Conservation (phyloP, 2,888 invertebrate genomes). For the Frankliniella fusca region DNA sequence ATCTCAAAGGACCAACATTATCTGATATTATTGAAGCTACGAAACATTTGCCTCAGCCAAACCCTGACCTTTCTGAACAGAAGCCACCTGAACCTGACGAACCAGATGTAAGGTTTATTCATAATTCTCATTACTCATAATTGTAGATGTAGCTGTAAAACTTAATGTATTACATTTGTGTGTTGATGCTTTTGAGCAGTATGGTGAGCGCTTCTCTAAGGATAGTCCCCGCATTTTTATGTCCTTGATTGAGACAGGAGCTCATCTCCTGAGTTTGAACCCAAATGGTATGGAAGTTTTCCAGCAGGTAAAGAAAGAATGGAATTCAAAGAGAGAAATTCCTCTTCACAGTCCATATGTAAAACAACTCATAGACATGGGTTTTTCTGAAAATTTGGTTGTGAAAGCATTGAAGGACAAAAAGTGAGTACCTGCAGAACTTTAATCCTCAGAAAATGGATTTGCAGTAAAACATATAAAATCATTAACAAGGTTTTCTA, state of each 20-base stretch:
- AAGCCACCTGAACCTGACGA: neutral
- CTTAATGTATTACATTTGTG: too few relatives aligned
- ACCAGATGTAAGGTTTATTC: neutral
- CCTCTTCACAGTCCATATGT: neutral
- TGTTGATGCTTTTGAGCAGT: neutral
- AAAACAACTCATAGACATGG: neutral
- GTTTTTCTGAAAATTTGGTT: neutral
- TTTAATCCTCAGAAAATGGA: neutral
- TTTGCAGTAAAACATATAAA: too few relatives aligned
- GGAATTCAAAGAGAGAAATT: neutral
- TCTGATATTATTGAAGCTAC: neutral
- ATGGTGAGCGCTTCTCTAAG: neutral
- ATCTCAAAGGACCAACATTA: neutral
- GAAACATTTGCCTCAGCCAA: neutral
- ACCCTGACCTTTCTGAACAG: neutral
- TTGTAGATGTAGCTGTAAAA: too few relatives aligned
- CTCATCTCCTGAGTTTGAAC: neutral
- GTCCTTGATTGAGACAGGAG: neutral
- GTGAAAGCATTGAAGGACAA: neutral
- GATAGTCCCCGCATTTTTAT: neutral
- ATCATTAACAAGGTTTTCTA: too few relatives aligned
- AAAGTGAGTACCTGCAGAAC: neutral
- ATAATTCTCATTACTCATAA: too few relatives aligned
- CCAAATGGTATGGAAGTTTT: conserved; percentile 3
- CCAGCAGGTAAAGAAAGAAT: neutral